Percentiles rank a stretch among this genome's conserved stretches.
Evolutionary conservation across 2,888 invertebrate species (phyloP).

Genomic region (Trichopria drosophilae): DNA sequence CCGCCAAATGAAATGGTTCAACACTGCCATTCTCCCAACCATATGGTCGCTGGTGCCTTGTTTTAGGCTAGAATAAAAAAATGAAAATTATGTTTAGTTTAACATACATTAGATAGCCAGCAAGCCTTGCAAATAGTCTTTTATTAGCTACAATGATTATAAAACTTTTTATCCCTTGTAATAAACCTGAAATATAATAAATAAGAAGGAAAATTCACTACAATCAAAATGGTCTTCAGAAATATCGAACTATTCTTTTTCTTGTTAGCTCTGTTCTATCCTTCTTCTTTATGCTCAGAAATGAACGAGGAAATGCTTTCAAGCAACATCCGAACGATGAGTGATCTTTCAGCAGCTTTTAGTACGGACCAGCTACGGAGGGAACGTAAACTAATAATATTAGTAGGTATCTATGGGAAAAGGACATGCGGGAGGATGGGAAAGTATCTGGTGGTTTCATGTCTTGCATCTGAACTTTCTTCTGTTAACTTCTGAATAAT

Average conservation of each 20-base stretch:
- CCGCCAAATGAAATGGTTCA: constrained; percentile 56
- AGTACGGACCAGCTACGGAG: background rate
- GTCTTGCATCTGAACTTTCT: too few relatives aligned
- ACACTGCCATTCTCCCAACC: constrained; percentile 68
- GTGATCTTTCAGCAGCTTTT: constrained; percentile 24
- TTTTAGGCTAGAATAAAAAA: constrained; percentile 68
- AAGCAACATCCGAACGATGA: constrained; percentile 7
- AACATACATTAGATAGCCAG: too few relatives aligned
- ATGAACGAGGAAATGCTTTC: constrained; percentile 21
- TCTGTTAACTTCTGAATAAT: too few relatives aligned
- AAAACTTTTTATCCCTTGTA: too few relatives aligned
- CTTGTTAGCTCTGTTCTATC: background rate
- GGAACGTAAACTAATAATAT: constrained; percentile 21
- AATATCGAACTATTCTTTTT: background rate
- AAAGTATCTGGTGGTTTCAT: too few relatives aligned
- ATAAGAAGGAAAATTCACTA: too few relatives aligned
- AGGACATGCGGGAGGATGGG: too few relatives aligned
- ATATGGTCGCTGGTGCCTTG: constrained; percentile 73
- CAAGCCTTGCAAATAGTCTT: too few relatives aligned
- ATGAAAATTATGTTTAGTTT: constrained; percentile 1
- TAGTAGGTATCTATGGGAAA: too few relatives aligned
- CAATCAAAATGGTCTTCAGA: background rate
- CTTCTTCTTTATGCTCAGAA: background rate
- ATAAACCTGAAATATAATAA: too few relatives aligned
- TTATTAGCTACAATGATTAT: too few relatives aligned